Conservation (phyloP, 1,140 invertebrate species). For the Bombus pyrosoma region DNA sequence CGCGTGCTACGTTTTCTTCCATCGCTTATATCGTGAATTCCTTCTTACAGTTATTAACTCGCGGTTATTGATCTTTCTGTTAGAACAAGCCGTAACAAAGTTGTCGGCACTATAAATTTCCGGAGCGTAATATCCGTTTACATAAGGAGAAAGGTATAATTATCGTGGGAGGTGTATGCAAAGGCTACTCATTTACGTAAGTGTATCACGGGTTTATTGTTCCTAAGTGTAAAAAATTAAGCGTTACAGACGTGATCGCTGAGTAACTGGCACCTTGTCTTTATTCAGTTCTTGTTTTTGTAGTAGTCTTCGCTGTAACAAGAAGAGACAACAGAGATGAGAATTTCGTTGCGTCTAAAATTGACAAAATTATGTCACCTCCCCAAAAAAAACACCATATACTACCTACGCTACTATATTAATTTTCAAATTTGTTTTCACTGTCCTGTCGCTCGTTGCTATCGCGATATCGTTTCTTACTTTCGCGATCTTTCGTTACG, state of each 20-base stretch:
- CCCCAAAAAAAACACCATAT: not conserved
- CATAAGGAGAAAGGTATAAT: slow-evolving; percentile 66
- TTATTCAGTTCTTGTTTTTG: slow-evolving; percentile 73
- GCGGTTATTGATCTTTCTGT: slow-evolving; percentile 26
- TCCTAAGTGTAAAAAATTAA: slow-evolving; percentile 67
- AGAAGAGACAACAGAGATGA: slow-evolving; percentile 49
- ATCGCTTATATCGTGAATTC: not conserved
- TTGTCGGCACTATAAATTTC: slow-evolving; percentile 28
- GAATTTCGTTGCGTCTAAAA: not conserved
- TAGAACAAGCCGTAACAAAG: slow-evolving; percentile 32
- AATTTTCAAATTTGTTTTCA: too few species aligned
- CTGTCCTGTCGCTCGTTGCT: too few species aligned
- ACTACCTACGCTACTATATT: too few species aligned
- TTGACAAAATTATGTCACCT: too few species aligned
- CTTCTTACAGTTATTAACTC: not conserved
- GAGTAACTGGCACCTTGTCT: slow-evolving; percentile 47
- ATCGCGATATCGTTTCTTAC: too few species aligned
- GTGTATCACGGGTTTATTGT: slow-evolving; percentile 68
- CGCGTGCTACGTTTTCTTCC: not conserved
- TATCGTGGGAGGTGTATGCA: slow-evolving; percentile 34
- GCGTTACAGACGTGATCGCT: slow-evolving; percentile 56
- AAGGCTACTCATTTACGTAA: slow-evolving; percentile 58
- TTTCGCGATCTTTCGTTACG: too few species aligned
- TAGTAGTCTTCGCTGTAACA: slow-evolving; percentile 87
- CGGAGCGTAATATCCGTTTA: slow-evolving; percentile 45